Evolutionary conservation across 2,797 vertebrate genomes (phyloP).

Genomic region (Ammospiza maritima): DNA sequence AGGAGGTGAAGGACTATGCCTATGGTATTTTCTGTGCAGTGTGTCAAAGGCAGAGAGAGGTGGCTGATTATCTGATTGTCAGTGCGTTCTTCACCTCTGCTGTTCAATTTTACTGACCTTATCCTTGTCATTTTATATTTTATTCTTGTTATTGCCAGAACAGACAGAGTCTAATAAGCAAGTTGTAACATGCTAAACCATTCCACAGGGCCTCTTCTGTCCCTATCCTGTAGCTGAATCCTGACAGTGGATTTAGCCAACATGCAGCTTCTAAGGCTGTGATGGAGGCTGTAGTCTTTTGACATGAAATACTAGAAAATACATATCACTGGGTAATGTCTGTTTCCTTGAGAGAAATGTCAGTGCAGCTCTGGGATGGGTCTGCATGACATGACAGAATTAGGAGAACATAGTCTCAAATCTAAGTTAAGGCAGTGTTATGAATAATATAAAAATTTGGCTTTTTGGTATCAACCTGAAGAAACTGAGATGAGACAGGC

Average conservation of each 20-base stretch:
- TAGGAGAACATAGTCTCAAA: neutral
- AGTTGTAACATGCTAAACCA: neutral
- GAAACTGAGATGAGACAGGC: neutral
- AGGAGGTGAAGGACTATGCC: neutral
- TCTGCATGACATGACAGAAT: fast-evolving
- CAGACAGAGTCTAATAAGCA: neutral
- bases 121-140: neutral
- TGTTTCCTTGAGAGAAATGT: neutral
- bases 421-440: neutral
- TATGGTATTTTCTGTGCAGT: neutral
- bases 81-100: neutral
- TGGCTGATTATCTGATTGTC: neutral
- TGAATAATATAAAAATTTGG: neutral
- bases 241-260: neutral
- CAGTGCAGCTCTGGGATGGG: neutral
- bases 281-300: neutral
- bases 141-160: neutral
- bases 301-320: neutral
- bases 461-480: neutral
- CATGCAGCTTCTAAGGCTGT: neutral
- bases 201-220: neutral
- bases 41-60: neutral
- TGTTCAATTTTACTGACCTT: neutral
- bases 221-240: neutral
- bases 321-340: neutral